Base-by-base conservation (phyloP, 2,888 invertebrate species). In the Ichneumon xanthorius region DNA sequence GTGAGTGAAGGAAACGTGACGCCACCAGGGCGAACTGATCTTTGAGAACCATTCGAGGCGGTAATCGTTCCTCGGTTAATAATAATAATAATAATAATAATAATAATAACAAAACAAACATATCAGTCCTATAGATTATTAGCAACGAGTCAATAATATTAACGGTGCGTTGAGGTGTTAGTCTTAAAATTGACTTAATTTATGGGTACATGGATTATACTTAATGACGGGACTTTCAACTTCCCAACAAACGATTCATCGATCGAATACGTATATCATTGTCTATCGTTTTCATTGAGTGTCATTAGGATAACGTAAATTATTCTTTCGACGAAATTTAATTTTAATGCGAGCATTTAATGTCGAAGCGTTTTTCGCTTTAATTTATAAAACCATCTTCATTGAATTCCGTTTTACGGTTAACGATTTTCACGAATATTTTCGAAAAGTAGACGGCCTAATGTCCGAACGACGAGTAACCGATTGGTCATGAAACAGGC, bases 101-200 rank as follows among this genome's bases (percentile, higher is more conserved):
- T 22, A 14, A 26, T 4, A 22, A 22, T 1, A 22, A 58, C 45
- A 30, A 45, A 45, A 63, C n/a, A 75, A 58, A 72, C 82, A 85
- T 82, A 85, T 85, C 85, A 85, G 40, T 50, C 67, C 55, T 79
- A 71, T 80, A 80, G 63, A 80, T 68, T 79, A 33, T 33, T 84
- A 81, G 72, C 68, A 77, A 77, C 48, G 76, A 84, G 84, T 84
- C 84, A 80, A 84, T 84, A 84, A 78, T 58, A 67, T 84, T 84
- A 84, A 63, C 50, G 53, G 72, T 63, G 61, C 33, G 61, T 5
- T n/a, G 16, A 33, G 61, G 61, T 53, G 72, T 48, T 84, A 77
- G 68, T 63, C 68, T 84, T 73, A 68, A 80, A 73, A 68, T 77
- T 84, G 76, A 80, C 76, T 80, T 76, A 75, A 84, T 67, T 58